These are phyloP conservation scores for Lasioglossum malachurum DNA, from an alignment of 2,888 invertebrate species.

Conservation along the genomic window DNA sequence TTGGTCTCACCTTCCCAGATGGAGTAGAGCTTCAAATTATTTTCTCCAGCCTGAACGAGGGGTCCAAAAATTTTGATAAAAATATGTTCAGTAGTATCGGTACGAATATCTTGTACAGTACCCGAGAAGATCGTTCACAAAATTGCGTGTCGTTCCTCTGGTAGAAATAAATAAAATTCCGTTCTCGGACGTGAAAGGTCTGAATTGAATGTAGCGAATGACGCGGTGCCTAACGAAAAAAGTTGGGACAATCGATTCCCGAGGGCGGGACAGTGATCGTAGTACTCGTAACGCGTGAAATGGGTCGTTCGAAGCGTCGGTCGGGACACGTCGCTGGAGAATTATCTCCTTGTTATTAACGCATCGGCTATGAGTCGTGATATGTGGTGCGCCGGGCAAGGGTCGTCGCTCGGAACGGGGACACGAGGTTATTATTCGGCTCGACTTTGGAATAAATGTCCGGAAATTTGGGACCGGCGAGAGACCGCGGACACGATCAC, in stretches of 20 bases:
- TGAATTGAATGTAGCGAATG: neutral
- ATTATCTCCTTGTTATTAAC: constrained; percentile 65
- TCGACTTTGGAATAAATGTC: constrained; percentile 24
- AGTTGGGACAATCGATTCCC: neutral
- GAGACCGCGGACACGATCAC: constrained; percentile 9
- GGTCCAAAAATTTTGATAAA: neutral
- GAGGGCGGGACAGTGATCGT: neutral
- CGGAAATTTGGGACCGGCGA: constrained; percentile 24
- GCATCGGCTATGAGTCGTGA: constrained; percentile 31
- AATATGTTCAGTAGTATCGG: neutral
- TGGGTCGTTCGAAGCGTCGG: constrained; percentile 33
- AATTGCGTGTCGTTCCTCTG: neutral
- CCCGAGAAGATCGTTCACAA: neutral
- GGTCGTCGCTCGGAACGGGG: constrained; percentile 19
- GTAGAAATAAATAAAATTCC: neutral
- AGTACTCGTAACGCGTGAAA: constrained; percentile 50
- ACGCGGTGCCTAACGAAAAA: neutral
- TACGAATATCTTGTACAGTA: neutral
- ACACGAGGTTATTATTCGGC: constrained; percentile 27
- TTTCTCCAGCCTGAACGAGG: neutral
- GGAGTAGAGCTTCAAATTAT: neutral
- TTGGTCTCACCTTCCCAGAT: no score
- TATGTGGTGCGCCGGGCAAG: constrained; percentile 11
- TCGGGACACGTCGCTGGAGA: constrained; percentile 7
- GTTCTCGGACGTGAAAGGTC: neutral